Evolutionary conservation across 2,797 vertebrate genomes (phyloP), one percentile per base, ranked within the genome.

Genomic region (Malurus splendens): DNA sequence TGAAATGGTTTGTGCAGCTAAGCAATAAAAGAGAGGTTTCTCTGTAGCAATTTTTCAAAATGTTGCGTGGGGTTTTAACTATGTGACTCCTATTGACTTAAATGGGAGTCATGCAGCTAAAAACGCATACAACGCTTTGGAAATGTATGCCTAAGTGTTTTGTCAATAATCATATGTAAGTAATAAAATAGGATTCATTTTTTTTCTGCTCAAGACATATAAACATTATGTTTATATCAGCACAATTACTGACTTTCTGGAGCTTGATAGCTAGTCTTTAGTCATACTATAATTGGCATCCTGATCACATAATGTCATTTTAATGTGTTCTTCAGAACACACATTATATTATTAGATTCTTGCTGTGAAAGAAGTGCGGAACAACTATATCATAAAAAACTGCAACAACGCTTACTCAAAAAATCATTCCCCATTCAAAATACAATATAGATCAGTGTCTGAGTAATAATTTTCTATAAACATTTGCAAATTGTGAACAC

Each of bases 211-310:
- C 67, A 86, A 94, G 79, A 92, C 55, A 88, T 88, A 95, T 86
- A 96, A 96, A 97, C 91, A 96, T 94, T 86, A 84, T 95, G 92
- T 95, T 96, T 95, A 83, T 96, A 94, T 86, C 80, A 94, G 93
- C 73, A 92, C 86, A 94, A 89, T 95, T 96, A 96, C 86, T 67
- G 94, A 92, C 85, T 90, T 90, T 95, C 93, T 90, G 44, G 82
- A 80, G 76, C 86, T 90, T 93, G 94, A 93, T 87, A 95, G 76
- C 86, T 91, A 48, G 65, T 72, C 95, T 94, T 96, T 93, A 82
- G 76, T 95, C 93, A 91, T 87, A 81, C 52, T 85, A 18, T 94
- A 94, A 95, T 89, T 96, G 94, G 79, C 76, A 90, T 94, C 78
- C 87, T 94, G 86, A 95, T 93, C 93, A 23, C 56, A 87, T 92